Evolutionary conservation across 64 coral and sea anemone genomes (phyloP), one percentile per base, ranked within the genome.

Genomic region (Dendronephthya gigantea): DNA sequence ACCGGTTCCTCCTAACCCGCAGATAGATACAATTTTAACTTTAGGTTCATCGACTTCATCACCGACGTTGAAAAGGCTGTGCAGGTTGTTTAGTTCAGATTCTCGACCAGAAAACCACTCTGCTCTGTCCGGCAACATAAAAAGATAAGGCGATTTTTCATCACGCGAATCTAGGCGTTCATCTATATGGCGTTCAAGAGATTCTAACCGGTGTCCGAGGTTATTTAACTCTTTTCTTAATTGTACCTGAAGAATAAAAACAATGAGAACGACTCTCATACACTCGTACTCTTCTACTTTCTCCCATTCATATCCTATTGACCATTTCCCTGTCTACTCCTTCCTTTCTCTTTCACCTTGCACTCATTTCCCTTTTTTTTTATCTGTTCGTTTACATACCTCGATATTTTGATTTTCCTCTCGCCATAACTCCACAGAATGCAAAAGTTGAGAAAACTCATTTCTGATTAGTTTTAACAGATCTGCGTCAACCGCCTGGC

Each of bases 1-100:
- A 10, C 89, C 89, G 48, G 83, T 82, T 39, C 89, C 89, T 7
- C 89, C 89, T 22, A 90, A 56, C 29, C 89, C 89, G 35, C 89
- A 90, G 49, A 90, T 65, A 29, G 83, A 84, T 25, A 56, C 84
- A 9, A 90, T 37, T 35, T 58, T 35, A 40, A 82, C 39, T 55
- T 39, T 52, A 1, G 35, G 27, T 35, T 22, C 55, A 32, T 35
- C 45, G 4, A 86, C 23, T 1, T 47, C 48, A 17, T 29, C 43
- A 22, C 34, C 50, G 29, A 90, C 81, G 7, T 62, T 15, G 25
- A 62, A 23, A 62, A 62, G 55, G 25, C 25, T 62, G 55, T 62
- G 55, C 0, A 62, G 6, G n/a, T 0, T 16, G 82, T 86, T 39
- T 13, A 90, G 5, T 59, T 90, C 89, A 14, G 68, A n/a, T 82